These are phyloP conservation scores for Paelopatides confundens DNA, from an alignment of 53 echinoderm and acorn worm genomes.

Conservation along the genomic window DNA sequence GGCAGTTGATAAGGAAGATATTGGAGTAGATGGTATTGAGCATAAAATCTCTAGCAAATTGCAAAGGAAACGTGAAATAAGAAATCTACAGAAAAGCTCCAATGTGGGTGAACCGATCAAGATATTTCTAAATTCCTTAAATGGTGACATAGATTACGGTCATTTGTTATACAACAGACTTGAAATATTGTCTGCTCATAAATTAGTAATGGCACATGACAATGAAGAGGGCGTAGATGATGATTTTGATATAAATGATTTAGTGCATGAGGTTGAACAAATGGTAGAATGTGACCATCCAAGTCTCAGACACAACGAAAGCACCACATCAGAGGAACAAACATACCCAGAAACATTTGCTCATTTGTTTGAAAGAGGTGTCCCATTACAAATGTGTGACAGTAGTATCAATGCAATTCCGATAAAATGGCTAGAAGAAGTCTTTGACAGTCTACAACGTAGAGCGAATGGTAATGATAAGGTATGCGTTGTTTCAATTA, in stretches of 20 bases:
- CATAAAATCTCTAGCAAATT: not conserved
- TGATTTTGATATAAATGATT: not conserved
- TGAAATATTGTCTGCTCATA: not conserved
- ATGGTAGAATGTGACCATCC: not conserved
- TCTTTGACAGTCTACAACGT: not conserved
- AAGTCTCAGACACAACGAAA: not conserved
- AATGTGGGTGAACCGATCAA: not conserved
- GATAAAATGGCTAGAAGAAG: not conserved
- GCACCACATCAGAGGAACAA: not conserved
- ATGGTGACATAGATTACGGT: not conserved
- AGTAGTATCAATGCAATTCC: not conserved
- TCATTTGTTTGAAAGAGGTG: not conserved
- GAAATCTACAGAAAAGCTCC: not conserved
- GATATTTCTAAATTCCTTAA: not conserved
- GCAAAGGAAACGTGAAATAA: not conserved
- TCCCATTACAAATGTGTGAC: not conserved
- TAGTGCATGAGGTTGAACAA: not conserved
- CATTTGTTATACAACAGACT: not conserved
- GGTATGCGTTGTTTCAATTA: not conserved
- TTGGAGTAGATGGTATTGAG: not conserved
- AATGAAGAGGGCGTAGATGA: not conserved
- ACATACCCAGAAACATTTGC: not conserved
- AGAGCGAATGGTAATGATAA: not conserved
- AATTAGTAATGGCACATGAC: not conserved
- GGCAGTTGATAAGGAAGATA: not conserved